Conservation (phyloP, 2,113 vertebrate genomes). For the Corythoichthys haematopterus region DNA sequence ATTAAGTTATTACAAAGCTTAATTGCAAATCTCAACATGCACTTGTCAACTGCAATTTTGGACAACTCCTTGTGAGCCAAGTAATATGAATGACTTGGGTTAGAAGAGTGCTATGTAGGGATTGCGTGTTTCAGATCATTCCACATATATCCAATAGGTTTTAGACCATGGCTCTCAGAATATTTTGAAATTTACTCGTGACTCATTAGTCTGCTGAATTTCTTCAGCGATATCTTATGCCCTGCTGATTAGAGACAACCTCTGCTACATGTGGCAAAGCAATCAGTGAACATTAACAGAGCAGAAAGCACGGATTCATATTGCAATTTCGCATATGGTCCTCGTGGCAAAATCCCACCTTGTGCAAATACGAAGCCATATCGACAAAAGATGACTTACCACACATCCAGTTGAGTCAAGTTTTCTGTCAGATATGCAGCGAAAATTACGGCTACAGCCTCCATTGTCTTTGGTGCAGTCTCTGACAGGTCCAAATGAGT, state of each 20-base stretch:
- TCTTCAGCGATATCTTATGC: not conserved
- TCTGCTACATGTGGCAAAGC: not conserved
- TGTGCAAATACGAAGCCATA: not conserved
- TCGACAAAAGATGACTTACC: slow-evolving; percentile 70
- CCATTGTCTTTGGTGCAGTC: slow-evolving; percentile 95
- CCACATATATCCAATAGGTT: too few relatives aligned
- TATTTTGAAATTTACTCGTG: too few relatives aligned
- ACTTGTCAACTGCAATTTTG: too few relatives aligned
- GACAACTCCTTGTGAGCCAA: too few relatives aligned
- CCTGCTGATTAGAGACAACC: not conserved
- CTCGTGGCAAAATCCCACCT: too few relatives aligned
- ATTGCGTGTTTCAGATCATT: too few relatives aligned
- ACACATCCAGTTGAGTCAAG: slow-evolving; percentile 93
- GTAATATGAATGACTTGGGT: too few relatives aligned
- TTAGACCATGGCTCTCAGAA: too few relatives aligned
- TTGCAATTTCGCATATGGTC: not conserved
- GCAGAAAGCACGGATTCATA: not conserved
- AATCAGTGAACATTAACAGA: not conserved
- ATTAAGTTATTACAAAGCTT: too few relatives aligned
- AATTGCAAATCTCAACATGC: too few relatives aligned
- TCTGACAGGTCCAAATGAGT: slow-evolving; percentile 92
- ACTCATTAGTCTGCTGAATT: too few relatives aligned
- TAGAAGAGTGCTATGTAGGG: too few relatives aligned
- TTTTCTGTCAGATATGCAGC: slow-evolving; percentile 93
- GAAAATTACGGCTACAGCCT: slow-evolving; percentile 96